Evolutionary conservation across 2,888 invertebrate genomes (phyloP), one percentile per base, ranked within the genome.

Genomic region (Oscheius sp.): DNA sequence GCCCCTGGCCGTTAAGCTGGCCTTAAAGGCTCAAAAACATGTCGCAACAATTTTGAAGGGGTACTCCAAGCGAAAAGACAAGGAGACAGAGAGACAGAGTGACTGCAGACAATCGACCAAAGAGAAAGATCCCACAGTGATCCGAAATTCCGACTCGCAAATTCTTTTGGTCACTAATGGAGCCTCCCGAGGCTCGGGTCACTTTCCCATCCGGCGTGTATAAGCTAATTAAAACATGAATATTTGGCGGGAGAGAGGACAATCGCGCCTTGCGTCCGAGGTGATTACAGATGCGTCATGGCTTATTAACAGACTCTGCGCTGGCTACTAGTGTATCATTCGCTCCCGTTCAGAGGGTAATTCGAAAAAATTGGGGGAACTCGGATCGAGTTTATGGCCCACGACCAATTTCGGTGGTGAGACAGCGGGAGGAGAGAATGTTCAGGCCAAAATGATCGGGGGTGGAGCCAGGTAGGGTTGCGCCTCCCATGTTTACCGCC

Each of bases 171-270:
- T 68, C 68, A 72, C 71, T 72, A 60, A 72, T 68, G 68, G 68
- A 42, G 63, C 53, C 57, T 35, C 47, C 42, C 32, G 21, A 21
- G 21, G 21, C 21, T 21, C 21, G 42, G 32, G 37, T 57, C 73
- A 63, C 55, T 65, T 65, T 73, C 65, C 48, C 57, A 73, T 13
- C 48, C 35, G 13, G 37, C 21, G n/a, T 55, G 53, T 65, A 73
- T 73, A 73, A 73, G 73, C 48, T 73, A 73, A 73, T 73, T 73
- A 73, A 73, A 73, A 73, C 73, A 55, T 73, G 73, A 73, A 73
- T 73, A 73, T 73, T 63, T 47, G 42, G 50, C 68, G 68, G 2
- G 33, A 42, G 9, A 3, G 29, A 21, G 37, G 58, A 70, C 70
- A 70, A 70, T 70, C 70, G 70, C 4, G 42, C 2, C 13, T 70